Percentiles rank a stretch among this genome's conserved stretches.
These are phyloP conservation scores for Helicoverpa armigera DNA, from an alignment of 1,140 invertebrate genomes.

Conservation along the genomic window DNA sequence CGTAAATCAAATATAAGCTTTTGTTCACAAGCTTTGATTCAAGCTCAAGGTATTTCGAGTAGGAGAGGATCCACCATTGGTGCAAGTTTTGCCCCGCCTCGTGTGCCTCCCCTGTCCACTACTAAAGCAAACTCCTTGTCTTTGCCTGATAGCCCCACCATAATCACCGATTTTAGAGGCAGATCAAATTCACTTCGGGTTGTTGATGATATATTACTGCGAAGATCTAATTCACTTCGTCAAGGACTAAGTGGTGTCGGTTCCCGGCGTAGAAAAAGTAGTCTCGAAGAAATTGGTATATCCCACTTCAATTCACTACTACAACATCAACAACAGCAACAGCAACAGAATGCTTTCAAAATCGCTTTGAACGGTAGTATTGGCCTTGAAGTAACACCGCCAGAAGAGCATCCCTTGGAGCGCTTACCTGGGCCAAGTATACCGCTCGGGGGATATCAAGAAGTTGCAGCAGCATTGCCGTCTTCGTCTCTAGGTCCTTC, in stretches of 20 bases:
- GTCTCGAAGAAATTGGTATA: constrained; percentile 94
- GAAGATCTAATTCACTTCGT: constrained; percentile 93
- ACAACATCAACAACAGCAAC: constrained; percentile 88
- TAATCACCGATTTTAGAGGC: constrained; percentile 91
- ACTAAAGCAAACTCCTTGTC: constrained; percentile 96
- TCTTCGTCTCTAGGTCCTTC: constrained; percentile 83
- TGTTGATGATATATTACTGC: constrained; percentile 93
- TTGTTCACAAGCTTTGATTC: constrained; percentile 92
- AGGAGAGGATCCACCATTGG: constrained; percentile 88
- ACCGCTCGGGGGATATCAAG: constrained; percentile 78
- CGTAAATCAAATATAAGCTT: constrained; percentile 97
- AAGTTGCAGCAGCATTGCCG: constrained; percentile 85
- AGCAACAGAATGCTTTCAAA: constrained; percentile 91
- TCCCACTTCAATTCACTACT: constrained; percentile 90
- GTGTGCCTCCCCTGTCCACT: constrained; percentile 91
- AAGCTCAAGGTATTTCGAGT: constrained; percentile 85
- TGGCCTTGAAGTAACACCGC: constrained; percentile 94
- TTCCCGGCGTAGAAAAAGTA: constrained; percentile 90
- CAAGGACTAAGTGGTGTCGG: constrained; percentile 89
- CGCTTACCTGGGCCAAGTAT: constrained; percentile 82
- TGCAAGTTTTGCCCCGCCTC: constrained; percentile 88
- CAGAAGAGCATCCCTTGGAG: constrained; percentile 90
- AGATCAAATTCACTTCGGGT: constrained; percentile 95
- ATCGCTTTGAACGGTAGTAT: constrained; percentile 95
- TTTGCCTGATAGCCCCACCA: constrained; percentile 94